A percentile compares a stretch with the other conserved stretches of the same genome.
Evolutionary conservation across 2,113 vertebrate species (phyloP).

Genomic region (Sclerurus mexicanus): DNA sequence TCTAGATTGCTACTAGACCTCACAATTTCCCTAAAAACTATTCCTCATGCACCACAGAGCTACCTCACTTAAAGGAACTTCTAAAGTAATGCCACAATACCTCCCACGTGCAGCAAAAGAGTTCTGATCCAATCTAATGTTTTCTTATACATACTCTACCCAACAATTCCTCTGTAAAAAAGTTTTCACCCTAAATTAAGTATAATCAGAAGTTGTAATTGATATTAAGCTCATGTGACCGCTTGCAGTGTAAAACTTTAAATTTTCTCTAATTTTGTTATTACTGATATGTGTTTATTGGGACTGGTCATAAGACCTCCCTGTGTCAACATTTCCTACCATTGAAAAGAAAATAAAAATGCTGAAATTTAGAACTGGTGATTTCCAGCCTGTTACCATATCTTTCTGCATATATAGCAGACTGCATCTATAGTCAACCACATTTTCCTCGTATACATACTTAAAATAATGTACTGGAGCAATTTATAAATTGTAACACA

Average conservation of each 20-base stretch:
- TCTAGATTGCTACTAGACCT: background rate
- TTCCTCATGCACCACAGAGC: accelerated
- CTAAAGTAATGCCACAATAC: background rate
- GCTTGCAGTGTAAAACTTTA: background rate
- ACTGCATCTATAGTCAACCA: background rate
- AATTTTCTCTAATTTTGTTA: background rate
- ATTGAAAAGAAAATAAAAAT: background rate
- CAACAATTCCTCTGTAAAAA: background rate
- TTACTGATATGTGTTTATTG: background rate
- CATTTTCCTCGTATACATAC: background rate
- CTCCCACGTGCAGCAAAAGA: background rate
- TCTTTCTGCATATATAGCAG: background rate
- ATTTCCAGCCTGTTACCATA: background rate
- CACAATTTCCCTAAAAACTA: background rate
- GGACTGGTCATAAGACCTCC: background rate
- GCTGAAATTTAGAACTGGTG: background rate
- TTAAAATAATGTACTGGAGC: background rate
- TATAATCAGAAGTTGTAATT: background rate
- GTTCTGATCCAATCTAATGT: background rate
- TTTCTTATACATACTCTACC: background rate
- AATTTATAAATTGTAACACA: background rate
- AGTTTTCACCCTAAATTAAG: background rate
- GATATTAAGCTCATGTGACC: background rate
- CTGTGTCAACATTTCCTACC: background rate
- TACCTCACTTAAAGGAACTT: background rate